These are phyloP conservation scores for Crambe crambe DNA, from an alignment of 37 sponge, comb jelly and placozoan genomes.

Conservation along the genomic window DNA sequence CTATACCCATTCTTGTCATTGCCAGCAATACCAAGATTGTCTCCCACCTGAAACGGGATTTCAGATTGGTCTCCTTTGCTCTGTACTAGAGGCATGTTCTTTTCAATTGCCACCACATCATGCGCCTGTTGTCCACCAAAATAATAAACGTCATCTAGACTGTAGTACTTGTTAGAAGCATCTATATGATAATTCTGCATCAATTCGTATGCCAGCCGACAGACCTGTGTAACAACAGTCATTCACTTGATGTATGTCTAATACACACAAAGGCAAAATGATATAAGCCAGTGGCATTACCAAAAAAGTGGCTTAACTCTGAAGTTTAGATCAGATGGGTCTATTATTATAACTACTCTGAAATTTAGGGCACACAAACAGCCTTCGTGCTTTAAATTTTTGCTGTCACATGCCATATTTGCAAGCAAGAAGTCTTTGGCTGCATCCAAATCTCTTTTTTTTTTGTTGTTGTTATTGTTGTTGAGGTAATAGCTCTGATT, in stretches of 20 bases:
- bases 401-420: too few species aligned
- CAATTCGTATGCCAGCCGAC: conserved; percentile 79
- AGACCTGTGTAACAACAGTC: conserved; percentile 47
- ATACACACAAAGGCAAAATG: background rate
- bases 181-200: conserved; percentile 84
- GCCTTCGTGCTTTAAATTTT: too few species aligned
- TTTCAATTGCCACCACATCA: conserved; percentile 22
- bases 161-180: conserved; percentile 68
- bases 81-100: conserved; percentile 18
- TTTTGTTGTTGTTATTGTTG: too few species aligned
- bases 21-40: conserved; percentile 70
- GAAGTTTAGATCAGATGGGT: too few species aligned
- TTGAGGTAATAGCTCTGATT: too few species aligned
- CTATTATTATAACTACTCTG: too few species aligned
- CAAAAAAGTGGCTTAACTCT: too few species aligned
- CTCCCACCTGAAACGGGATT: conserved; percentile 60
- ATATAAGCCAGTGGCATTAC: too few species aligned
- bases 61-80: background rate
- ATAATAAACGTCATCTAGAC: conserved; percentile 87
- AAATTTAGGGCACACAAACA: too few species aligned
- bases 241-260: background rate
- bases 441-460: too few species aligned
- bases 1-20: conserved; percentile 75
- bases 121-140: conserved; percentile 82
- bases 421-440: too few species aligned